These are phyloP conservation scores for Circaetus gallicus DNA, from an alignment of 2,113 vertebrate species.

Conservation along the genomic window DNA sequence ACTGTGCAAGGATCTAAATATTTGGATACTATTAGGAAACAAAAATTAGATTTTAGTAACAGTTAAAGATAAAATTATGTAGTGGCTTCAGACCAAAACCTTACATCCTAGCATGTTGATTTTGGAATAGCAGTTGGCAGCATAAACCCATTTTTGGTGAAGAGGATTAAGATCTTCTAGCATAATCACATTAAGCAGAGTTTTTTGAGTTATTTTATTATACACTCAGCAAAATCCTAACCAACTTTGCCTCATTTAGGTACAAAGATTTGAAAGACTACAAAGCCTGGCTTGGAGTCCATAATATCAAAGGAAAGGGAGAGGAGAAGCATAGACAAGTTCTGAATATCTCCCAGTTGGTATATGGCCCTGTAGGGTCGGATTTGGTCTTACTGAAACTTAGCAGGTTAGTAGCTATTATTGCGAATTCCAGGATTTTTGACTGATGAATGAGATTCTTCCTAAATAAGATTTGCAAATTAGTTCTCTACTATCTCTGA, in stretches of 20 bases:
- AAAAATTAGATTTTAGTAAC: not conserved
- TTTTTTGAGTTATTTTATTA: not conserved
- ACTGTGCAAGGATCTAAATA: not conserved
- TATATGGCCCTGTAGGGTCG: slow-evolving; percentile 90
- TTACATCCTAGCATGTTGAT: not conserved
- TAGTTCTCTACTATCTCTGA: not conserved
- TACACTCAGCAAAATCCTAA: not conserved
- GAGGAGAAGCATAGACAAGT: slow-evolving; percentile 84
- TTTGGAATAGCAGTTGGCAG: slow-evolving; percentile 31
- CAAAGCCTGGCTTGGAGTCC: slow-evolving; percentile 88
- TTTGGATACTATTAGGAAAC: not conserved
- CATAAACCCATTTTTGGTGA: not conserved
- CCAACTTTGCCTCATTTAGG: slow-evolving; percentile 61
- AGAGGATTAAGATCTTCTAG: not conserved
- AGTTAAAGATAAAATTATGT: slow-evolving; percentile 4
- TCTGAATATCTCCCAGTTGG: slow-evolving; percentile 87
- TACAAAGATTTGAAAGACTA: slow-evolving; percentile 92
- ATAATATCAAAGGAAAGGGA: slow-evolving; percentile 82
- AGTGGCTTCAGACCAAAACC: not conserved
- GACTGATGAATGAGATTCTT: not conserved
- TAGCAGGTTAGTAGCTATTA: slow-evolving; percentile 77
- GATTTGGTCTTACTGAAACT: slow-evolving; percentile 90
- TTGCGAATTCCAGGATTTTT: not conserved
- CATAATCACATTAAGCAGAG: not conserved
- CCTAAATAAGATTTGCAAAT: not conserved